Evolutionary conservation across 2,888 invertebrate species (phyloP), one percentile per base, ranked within the genome.

Genomic region (Tenthredo scrophulariae): DNA sequence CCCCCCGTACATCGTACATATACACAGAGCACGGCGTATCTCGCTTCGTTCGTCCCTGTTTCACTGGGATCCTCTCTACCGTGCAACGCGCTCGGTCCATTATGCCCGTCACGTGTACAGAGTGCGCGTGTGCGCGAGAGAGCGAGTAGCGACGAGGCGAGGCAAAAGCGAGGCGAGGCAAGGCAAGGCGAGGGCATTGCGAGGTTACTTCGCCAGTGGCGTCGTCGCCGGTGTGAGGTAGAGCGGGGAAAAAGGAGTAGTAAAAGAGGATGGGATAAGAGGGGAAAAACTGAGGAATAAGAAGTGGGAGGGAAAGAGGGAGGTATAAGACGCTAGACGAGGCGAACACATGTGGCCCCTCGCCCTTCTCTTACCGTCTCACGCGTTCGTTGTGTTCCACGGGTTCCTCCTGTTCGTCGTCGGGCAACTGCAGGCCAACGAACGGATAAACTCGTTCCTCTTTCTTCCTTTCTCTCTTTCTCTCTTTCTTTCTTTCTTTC

Each of bases 1-100:
- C 37, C 75, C 9, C 22, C 26, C 89, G 87, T 29, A 29, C 50
- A 75, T 46, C 89, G 87, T 29, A 29, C 50, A 75, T 46, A 26
- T 46, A 75, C 46, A 29, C 15, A 33, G n/a, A 40, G 0, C 15
- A 7, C 37, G 40, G 62, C n/a, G 5, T n/a, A 18, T 29, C 33
- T 33, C 67, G 29, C 33, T 67, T 33, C 29, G 79, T 80, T 89
- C 85, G 86, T 87, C 82, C 86, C 67, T 74, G 72, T 89, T 90
- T 90, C 91, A 90, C 89, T 89, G 91, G 33, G 89, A 91, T 90
- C 89, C 88, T 88, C 88, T 88, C 89, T 88, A 62, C 86, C 86
- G 85, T 86, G 86, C 84, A 65, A 70, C 70, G 83, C 22, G 79
- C 79, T 37, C 87, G 84, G 79, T 87, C 86, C 70, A 54, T 80